These are phyloP conservation scores for Sminthurinus aureus DNA, from an alignment of 2,888 invertebrate species.

Conservation along the genomic window DNA sequence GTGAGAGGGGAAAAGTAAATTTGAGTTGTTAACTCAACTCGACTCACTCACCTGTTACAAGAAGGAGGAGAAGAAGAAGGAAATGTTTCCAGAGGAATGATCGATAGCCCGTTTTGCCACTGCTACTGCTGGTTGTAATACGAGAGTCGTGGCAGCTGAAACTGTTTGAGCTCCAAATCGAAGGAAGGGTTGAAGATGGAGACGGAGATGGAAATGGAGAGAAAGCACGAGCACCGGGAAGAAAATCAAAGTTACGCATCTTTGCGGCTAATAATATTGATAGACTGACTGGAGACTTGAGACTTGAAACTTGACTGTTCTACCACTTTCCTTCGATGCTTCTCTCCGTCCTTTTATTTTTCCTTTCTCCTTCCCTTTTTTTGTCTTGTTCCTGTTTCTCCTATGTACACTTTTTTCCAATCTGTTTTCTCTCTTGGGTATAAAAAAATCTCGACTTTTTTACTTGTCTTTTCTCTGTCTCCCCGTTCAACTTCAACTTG, in stretches of 20 bases:
- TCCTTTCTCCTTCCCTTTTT: too few species aligned
- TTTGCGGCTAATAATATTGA: conserved; percentile 36
- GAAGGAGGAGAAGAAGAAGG: conserved; percentile 36
- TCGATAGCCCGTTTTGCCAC: conserved; percentile 38
- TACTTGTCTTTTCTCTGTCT: not conserved
- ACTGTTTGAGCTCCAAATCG: too few species aligned
- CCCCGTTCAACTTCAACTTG: not conserved
- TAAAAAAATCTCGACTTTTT: not conserved
- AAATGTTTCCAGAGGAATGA: conserved; percentile 36
- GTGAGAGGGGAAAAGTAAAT: conserved; percentile 19
- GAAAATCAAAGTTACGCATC: conserved; percentile 32
- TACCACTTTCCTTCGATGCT: not conserved
- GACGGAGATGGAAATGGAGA: too few species aligned
- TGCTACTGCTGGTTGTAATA: too few species aligned
- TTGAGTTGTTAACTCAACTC: conserved; percentile 3
- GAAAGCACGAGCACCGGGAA: conserved; percentile 18
- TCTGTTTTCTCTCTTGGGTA: not conserved
- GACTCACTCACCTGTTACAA: conserved; percentile 48
- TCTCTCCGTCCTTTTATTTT: not conserved
- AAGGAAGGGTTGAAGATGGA: too few species aligned
- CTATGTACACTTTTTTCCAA: not conserved
- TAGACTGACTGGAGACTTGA: conserved; percentile 11
- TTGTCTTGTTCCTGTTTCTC: not conserved
- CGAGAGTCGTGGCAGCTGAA: too few species aligned
- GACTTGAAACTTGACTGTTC: not conserved